These are phyloP conservation scores for Rhodeus uyekii DNA, from an alignment of 2,797 vertebrate species.

Conservation along the genomic window DNA sequence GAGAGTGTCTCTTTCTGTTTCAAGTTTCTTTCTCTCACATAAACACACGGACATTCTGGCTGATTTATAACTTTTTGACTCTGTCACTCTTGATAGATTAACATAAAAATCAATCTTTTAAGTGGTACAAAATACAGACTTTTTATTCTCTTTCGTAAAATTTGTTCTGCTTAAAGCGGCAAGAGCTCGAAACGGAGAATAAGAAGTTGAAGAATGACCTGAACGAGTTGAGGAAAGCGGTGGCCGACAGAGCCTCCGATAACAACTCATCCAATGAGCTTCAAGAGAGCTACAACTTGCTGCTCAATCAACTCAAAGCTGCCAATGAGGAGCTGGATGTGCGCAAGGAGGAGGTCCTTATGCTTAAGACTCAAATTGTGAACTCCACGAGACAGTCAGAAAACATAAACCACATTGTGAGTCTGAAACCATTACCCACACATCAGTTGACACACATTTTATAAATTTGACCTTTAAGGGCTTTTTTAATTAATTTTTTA, in stretches of 20 bases:
- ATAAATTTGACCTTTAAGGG: neutral
- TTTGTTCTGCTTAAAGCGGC: constrained; percentile 77
- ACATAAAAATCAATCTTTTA: neutral
- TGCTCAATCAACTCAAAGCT: constrained; percentile 86
- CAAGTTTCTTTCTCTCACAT: neutral
- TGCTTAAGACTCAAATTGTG: constrained; percentile 89
- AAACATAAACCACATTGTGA: constrained; percentile 65
- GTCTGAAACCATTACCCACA: constrained; percentile 18
- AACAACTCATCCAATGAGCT: constrained; percentile 70
- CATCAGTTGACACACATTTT: neutral
- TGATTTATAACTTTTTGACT: neutral
- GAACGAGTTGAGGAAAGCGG: constrained; percentile 84
- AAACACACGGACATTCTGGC: neutral
- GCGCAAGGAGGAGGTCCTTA: constrained; percentile 94
- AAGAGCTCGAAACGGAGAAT: constrained; percentile 94
- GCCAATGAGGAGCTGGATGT: constrained; percentile 93
- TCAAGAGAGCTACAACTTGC: constrained; percentile 81
- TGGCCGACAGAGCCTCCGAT: constrained; percentile 72
- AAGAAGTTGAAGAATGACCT: constrained; percentile 95
- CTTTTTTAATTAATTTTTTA: neutral
- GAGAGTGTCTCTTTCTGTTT: neutral
- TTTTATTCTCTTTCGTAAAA: neutral
- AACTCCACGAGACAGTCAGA: constrained; percentile 78
- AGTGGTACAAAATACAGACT: neutral
- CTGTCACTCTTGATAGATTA: neutral